Evolutionary conservation across 1,140 invertebrate species (phyloP), one percentile per base, ranked within the genome.

Genomic region (Calephelis virginiensis): DNA sequence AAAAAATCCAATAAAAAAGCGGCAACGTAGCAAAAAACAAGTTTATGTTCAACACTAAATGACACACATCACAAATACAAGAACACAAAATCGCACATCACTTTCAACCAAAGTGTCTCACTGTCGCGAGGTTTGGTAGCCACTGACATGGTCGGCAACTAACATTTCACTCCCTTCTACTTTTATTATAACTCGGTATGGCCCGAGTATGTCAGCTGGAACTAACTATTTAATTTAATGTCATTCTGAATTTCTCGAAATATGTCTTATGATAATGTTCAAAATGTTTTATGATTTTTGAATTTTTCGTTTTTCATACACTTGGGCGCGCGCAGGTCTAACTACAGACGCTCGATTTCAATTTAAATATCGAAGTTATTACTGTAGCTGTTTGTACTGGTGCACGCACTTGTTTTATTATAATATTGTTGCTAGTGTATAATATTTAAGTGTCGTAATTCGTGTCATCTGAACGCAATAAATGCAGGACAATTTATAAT

Each of bases 1-100:
- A 56, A 28, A 56, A 56, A 56, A 56, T 56, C 53, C 53, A 56
- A 37, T 56, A 56, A 28, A 37, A 37, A 56, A 28, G 11, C 53
- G 14, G 28, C 8, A 43, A 43, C 8, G 11, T 12, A 11, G 17
- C 28, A 12, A 56, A 53, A 53, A 37, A 37, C 11, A 28, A 10
- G 53, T 56, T 37, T 28, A 56, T 56, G 17, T 37, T 56, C 28
- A 17, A 37, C 9, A 56, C 14, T 28, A 53, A 17, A 14, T 56
- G 53, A 56, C 53, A 56, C 53, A 37, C 53, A 56, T 56, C 53
- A 56, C 53, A 56, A 53, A 53, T 53, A 56, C 28, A 37, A 28
- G 12, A 28, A 56, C 17, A 56, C 17, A 17, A 56, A 17, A 37
- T 12, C 11, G 12, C 53, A 56, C 53, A 56, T 56, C 53, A 56